Evolutionary conservation across 2,888 invertebrate species (phyloP).

Genomic region (Bombylius discolor): DNA sequence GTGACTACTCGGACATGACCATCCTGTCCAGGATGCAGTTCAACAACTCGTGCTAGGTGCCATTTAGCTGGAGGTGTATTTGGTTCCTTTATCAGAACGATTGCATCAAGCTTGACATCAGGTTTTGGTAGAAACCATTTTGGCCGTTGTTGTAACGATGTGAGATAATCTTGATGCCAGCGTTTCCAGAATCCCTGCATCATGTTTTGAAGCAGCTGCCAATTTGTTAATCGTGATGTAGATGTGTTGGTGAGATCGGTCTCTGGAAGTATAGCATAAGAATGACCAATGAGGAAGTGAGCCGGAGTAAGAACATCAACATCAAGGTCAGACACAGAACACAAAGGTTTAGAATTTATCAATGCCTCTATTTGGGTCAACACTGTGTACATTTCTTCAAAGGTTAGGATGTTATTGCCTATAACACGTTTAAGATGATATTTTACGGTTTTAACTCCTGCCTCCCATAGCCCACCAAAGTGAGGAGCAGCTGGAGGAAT

Average conservation of each 20-base stretch:
- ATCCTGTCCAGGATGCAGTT: background rate
- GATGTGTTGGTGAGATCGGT: background rate
- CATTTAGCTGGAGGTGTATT: background rate
- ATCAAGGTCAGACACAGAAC: background rate
- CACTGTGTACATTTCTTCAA: background rate
- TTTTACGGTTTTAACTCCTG: too few species aligned
- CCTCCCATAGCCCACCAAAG: too few species aligned
- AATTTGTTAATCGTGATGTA: background rate
- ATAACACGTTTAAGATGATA: background rate
- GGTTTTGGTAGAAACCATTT: background rate
- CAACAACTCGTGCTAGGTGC: background rate
- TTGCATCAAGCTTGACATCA: background rate
- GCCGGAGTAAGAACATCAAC: background rate
- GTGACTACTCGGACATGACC: background rate
- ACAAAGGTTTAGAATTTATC: background rate
- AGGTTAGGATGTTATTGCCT: background rate
- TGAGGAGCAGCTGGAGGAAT: too few species aligned
- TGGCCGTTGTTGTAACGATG: background rate
- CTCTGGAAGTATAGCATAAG: background rate
- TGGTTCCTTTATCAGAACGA: background rate
- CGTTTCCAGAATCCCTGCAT: background rate
- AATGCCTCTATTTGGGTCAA: background rate
- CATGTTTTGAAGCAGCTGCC: background rate
- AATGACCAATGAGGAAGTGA: background rate
- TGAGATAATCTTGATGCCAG: background rate